A percentile compares a stretch with the other conserved stretches of the same genome.
Evolutionary conservation across 2,797 vertebrate species (phyloP).

Genomic region (Hirundo rustica): DNA sequence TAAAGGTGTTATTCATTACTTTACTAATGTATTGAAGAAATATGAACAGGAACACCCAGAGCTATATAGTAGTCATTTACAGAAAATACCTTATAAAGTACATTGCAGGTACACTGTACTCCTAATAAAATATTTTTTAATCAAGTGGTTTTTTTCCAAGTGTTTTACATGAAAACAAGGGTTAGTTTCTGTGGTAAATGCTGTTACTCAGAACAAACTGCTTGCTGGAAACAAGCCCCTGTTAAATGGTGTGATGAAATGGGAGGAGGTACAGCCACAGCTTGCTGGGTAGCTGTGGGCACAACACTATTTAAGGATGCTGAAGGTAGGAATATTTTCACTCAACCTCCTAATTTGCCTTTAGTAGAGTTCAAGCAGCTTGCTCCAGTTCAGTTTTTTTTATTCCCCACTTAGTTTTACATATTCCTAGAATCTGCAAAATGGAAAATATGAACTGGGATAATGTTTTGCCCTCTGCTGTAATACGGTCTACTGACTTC

Average conservation of each 20-base stretch:
- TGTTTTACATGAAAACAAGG: background rate
- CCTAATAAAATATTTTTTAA: conserved; percentile 74
- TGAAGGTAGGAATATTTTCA: background rate
- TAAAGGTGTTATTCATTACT: conserved; percentile 60
- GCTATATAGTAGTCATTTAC: conserved; percentile 58
- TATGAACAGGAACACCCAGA: conserved; percentile 41
- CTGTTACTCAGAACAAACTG: background rate
- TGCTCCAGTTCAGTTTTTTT: background rate
- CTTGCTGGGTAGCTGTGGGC: background rate
- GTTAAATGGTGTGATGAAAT: fast-evolving
- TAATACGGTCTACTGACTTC: background rate
- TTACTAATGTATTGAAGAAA: conserved; percentile 58
- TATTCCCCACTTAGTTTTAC: background rate
- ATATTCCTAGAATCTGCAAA: conserved; percentile 16
- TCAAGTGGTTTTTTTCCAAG: conserved; percentile 26
- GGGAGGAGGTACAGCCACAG: background rate
- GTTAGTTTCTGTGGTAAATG: background rate
- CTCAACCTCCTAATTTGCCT: background rate
- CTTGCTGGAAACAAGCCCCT: background rate
- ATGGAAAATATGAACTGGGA: conserved; percentile 37
- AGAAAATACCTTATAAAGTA: conserved; percentile 71
- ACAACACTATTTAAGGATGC: background rate
- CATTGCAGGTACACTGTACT: conserved; percentile 76
- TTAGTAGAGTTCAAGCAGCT: background rate
- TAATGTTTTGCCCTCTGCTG: background rate